Percentiles rank a stretch among this genome's conserved stretches.
These are phyloP conservation scores for Valencia hispanica DNA, from an alignment of 2,797 vertebrate species.

Conservation along the genomic window DNA sequence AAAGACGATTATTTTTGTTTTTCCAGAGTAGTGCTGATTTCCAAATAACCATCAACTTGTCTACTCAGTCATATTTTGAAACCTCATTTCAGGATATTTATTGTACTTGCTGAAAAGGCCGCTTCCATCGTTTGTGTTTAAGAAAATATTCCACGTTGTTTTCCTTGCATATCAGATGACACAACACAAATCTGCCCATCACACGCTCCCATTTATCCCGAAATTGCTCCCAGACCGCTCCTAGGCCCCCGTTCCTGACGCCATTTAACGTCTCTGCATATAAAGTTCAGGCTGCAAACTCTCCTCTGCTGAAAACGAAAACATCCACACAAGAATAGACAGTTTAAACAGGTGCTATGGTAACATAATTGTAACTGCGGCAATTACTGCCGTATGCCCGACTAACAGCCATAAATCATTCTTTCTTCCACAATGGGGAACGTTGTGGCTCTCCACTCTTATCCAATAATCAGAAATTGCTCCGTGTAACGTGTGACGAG, in stretches of 20 bases:
- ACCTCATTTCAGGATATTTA: constrained; percentile 20
- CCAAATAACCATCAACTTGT: not conserved
- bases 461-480: constrained; percentile 81
- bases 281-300: constrained; percentile 66
- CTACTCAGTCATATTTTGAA: constrained; percentile 1
- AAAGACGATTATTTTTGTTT: not conserved
- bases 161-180: constrained; percentile 38
- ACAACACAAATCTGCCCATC: constrained; percentile 57
- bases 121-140: not conserved
- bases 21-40: no score
- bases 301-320: constrained; percentile 68
- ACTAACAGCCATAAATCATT: constrained; percentile 78
- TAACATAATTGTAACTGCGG: constrained; percentile 75
- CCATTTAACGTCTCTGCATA: constrained; percentile 65
- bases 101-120: constrained; percentile 16
- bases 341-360: constrained; percentile 78
- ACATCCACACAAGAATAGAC: constrained; percentile 76
- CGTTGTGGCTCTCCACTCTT: constrained; percentile 73
- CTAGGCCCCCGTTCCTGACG: constrained; percentile 42
- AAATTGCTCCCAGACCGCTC: constrained; percentile 64
- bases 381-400: constrained; percentile 78
- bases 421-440: constrained; percentile 69
- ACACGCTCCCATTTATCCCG: constrained; percentile 24
- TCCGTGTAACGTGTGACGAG: constrained; percentile 59
- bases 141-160: constrained; percentile 22